Conservation (phyloP, 2,888 invertebrate genomes). For the Entomobrya multifasciata region DNA sequence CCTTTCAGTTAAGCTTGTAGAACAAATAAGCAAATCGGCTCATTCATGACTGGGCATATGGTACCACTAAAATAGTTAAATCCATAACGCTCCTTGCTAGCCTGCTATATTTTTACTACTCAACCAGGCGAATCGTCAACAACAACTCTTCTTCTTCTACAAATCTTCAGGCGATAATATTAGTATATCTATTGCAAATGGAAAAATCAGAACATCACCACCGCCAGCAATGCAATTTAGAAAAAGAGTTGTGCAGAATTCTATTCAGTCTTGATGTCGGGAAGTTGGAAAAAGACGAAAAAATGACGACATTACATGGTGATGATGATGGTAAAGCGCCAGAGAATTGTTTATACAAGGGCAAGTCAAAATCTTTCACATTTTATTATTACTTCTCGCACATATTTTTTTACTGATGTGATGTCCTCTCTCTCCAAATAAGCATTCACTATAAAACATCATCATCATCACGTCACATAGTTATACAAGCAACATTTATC, state of each 20-base stretch:
- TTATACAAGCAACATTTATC: too few relatives aligned
- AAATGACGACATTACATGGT: not conserved
- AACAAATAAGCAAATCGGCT: constrained; percentile 64
- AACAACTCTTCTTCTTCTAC: constrained; percentile 26
- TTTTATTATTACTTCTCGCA: constrained; percentile 53
- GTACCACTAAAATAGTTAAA: constrained; percentile 29
- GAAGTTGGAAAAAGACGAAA: not conserved
- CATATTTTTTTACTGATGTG: not conserved
- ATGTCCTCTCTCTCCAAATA: constrained; percentile 16
- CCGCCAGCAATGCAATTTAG: not conserved
- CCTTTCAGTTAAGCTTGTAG: constrained; percentile 3
- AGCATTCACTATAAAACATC: constrained; percentile 7
- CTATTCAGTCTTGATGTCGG: constrained; percentile 1
- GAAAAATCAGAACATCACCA: not conserved
- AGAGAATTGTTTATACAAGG: constrained; percentile 72
- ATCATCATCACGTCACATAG: not conserved
- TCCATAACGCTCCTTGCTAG: not conserved
- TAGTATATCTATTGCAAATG: constrained; percentile 5
- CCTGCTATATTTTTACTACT: not conserved
- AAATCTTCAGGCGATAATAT: constrained; percentile 25
- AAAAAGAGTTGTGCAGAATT: not conserved
- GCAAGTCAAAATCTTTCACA: constrained; percentile 72
- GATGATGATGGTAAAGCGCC: constrained; percentile 22
- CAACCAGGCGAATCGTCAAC: constrained; percentile 44
- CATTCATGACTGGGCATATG: constrained; percentile 72